Percentiles rank a stretch among this genome's conserved stretches.
These are phyloP conservation scores for Rhinolophus sinicus DNA, from an alignment of 2,113 vertebrate species.

Conservation along the genomic window DNA sequence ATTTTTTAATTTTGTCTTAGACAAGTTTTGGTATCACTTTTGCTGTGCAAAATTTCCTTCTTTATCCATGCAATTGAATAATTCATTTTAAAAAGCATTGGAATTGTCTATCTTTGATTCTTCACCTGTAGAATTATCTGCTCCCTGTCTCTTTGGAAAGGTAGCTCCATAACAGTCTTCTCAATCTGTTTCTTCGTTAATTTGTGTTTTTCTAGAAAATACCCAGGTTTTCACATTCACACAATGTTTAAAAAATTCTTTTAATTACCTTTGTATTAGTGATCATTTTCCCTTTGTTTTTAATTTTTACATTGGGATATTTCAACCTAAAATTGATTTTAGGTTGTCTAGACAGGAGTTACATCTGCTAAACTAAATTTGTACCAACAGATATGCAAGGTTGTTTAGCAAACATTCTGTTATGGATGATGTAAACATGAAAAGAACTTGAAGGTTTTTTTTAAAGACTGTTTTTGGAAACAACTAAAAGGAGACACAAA, in stretches of 20 bases:
- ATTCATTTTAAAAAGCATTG: neutral
- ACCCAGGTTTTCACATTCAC: constrained; percentile 46
- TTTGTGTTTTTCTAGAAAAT: constrained; percentile 42
- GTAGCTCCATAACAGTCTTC: neutral
- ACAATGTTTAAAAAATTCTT: neutral
- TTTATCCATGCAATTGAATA: neutral
- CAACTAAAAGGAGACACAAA: constrained; percentile 5
- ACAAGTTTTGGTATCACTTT: neutral
- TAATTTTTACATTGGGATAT: constrained; percentile 42
- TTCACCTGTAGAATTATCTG: neutral
- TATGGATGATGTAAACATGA: constrained; percentile 8
- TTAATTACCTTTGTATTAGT: constrained; percentile 12
- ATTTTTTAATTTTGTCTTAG: constrained; percentile 8
- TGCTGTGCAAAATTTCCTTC: neutral
- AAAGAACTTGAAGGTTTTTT: constrained; percentile 47
- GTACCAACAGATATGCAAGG: neutral
- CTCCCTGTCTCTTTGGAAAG: neutral
- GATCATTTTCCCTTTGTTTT: constrained; percentile 29
- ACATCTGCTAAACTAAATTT: neutral
- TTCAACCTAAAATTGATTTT: constrained; percentile 39
- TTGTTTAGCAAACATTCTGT: constrained; percentile 34
- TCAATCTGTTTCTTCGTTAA: constrained; percentile 22
- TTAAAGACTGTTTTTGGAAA: constrained; percentile 46
- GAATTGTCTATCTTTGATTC: constrained; percentile 1
- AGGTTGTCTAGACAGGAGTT: neutral